Percentiles rank a stretch among this genome's conserved stretches.
These are phyloP conservation scores for Vespertilio murinus DNA, from an alignment of 2,797 vertebrate genomes.

Conservation along the genomic window DNA sequence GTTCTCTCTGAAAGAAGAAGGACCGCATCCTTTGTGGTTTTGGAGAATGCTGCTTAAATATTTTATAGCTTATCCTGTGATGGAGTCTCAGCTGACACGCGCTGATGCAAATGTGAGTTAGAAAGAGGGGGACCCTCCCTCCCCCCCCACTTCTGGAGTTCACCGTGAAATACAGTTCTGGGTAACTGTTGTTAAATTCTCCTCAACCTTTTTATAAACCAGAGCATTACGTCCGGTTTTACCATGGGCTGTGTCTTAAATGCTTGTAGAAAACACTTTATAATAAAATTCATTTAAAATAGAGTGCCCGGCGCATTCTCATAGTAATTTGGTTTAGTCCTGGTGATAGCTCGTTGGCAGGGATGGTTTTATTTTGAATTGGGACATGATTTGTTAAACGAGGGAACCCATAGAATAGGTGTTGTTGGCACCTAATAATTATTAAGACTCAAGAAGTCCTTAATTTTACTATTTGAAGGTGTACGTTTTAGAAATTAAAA, in stretches of 20 bases:
- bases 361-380: slow-evolving; percentile 4
- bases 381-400: slow-evolving; percentile 10
- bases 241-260: neutral
- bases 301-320: neutral
- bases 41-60: slow-evolving; percentile 30
- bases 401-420: neutral
- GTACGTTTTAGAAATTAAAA: slow-evolving; percentile 1
- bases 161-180: neutral
- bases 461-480: slow-evolving; percentile 42
- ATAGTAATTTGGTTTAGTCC: slow-evolving; percentile 20
- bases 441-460: neutral
- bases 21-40: slow-evolving; percentile 32
- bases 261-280: slow-evolving; percentile 3
- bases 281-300: slow-evolving; percentile 15
- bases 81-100: neutral
- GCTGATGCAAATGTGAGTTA: neutral
- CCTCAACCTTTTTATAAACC: neutral
- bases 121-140: too few relatives aligned
- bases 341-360: neutral
- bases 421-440: neutral
- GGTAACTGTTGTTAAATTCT: neutral
- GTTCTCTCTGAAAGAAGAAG: slow-evolving; percentile 36
- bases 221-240: neutral
- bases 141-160: neutral
- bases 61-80: slow-evolving; percentile 5